Evolutionary conservation across 1,140 invertebrate genomes (phyloP).

Genomic region (Pseudomyrmex cubaensis): DNA sequence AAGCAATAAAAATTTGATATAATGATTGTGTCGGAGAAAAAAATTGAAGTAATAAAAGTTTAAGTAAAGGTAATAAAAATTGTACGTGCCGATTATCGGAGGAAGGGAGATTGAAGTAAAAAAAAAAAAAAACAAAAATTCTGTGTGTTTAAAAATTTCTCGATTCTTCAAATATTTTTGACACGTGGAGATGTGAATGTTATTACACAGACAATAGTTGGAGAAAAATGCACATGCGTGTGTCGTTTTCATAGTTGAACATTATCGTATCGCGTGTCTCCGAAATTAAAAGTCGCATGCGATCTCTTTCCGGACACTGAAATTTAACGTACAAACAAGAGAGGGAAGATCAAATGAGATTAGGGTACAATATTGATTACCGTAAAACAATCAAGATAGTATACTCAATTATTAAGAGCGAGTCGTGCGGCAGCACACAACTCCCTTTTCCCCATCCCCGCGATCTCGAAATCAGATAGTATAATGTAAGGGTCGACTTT

Average conservation of each 20-base stretch:
- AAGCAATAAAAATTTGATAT: too few species aligned
- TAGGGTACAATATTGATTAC: constrained; percentile 61
- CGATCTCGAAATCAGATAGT: constrained; percentile 78
- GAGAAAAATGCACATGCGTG: too few species aligned
- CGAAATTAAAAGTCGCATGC: constrained; percentile 10
- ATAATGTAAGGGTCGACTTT: constrained; percentile 73
- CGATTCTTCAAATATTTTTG: too few species aligned
- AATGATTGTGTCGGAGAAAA: too few species aligned
- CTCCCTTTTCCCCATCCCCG: constrained; percentile 16
- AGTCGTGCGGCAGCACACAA: constrained; percentile 55
- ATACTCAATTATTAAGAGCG: constrained; percentile 74
- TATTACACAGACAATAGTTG: background rate
- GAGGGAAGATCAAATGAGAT: constrained; percentile 22
- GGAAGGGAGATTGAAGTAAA: too few species aligned
- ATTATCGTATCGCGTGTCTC: background rate
- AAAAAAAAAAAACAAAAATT: too few species aligned
- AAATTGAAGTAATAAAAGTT: too few species aligned
- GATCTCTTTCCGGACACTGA: background rate
- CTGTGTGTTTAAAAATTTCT: too few species aligned
- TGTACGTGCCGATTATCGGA: too few species aligned
- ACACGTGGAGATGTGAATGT: background rate
- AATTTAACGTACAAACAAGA: constrained; percentile 44
- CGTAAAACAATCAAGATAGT: constrained; percentile 64
- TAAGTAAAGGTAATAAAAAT: too few species aligned
- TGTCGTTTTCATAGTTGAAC: background rate